A percentile compares a stretch with the other conserved stretches of the same genome.
phyloP scores from a whole-genome alignment of 2,113 vertebrate genomes.

The Solenodon paradoxus region DNA sequence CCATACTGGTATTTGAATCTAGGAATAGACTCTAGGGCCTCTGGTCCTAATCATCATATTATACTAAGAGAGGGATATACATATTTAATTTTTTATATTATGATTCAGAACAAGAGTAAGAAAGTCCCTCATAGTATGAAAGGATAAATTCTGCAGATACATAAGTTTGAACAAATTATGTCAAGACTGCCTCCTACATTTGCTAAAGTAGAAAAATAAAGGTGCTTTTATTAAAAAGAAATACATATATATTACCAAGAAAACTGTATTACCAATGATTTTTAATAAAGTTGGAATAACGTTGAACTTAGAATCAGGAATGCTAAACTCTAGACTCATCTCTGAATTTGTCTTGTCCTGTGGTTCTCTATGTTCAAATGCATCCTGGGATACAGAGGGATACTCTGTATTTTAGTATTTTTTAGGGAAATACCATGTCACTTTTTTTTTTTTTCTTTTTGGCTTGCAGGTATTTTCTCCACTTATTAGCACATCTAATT shows the following conservation, averaged over 20 bases:
- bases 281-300: neutral
- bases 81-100: neutral
- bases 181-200: neutral
- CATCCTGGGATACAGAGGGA: no score
- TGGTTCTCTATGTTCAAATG: neutral
- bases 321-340: neutral
- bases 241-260: no score
- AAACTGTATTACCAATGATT: neutral
- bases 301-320: neutral
- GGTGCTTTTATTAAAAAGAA: neutral
- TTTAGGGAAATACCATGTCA: neutral
- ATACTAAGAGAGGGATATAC: neutral
- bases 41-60: neutral
- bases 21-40: neutral
- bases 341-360: neutral
- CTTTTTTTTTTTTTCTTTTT: neutral
- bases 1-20: neutral
- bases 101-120: neutral
- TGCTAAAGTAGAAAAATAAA: slow-evolving; percentile 21
- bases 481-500: neutral
- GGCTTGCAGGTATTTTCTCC: neutral
- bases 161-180: neutral
- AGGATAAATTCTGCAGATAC: neutral
- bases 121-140: neutral
- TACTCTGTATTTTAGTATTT: neutral